Base-by-base conservation (phyloP, 2,797 vertebrate genomes). In the Cuculus canorus region DNA sequence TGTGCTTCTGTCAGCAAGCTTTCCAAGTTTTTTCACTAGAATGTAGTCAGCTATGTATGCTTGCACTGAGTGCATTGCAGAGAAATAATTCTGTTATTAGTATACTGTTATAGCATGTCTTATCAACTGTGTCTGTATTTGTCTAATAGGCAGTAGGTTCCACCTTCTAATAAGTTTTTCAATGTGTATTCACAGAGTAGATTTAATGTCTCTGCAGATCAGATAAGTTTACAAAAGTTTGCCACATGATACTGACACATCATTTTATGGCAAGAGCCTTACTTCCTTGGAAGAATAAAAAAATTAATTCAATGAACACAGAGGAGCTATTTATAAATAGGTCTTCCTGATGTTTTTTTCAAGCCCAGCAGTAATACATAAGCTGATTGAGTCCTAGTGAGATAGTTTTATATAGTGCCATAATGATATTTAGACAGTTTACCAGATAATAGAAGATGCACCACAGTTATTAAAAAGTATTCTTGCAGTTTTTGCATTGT, bases 191-290 rank as follows among this genome's bases (percentile, higher is more conserved):
- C 94, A 25, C 47, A 71, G 37, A 69, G 71, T 19, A 73, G 56
- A 87, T 85, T 93, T 94, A 91, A 82, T 52, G 48, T 88, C 56
- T 91, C 76, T 92, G 45, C 39, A 89, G 81, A 92, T 93, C 78
- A 89, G 85, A 84, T 89, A 95, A 81, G 0, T 0, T 57, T 70
- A 70, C 48, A 47, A 57, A 85, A 37, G 5, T 69, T 83, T 93
- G 70, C 91, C 72, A 92, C 54, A 82, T 60, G 63, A 73, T 76
- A 84, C 56, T 68, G 93, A 53, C 1, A 1, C 33, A 39, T 53
- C 56, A 37, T 30, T 88, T 77, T 48, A 86, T 86, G 78, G 78
- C 89, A 92, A 64, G 21, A 82, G 17, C 37, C 16, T 89, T 53
- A 35, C 16, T 91, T 89, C 43, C n/a, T 90, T 90, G 70, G 79